A percentile compares a stretch with the other conserved stretches of the same genome.
phyloP scores from a whole-genome alignment of 2,888 invertebrate species.

The Lasioglossum leucozonium region DNA sequence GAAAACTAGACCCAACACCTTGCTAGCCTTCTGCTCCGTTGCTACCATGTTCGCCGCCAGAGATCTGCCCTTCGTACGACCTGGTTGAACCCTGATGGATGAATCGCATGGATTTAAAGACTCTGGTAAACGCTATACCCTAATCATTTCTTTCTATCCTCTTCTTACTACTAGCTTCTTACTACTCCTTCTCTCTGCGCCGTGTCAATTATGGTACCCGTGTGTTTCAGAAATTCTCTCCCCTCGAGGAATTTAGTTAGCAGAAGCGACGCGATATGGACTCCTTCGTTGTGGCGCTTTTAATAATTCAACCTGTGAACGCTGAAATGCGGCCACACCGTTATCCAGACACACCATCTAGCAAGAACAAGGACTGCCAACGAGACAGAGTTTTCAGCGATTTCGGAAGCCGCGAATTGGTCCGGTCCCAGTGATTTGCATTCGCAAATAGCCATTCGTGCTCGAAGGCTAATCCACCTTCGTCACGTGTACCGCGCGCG shows the following conservation, averaged over 20 bases:
- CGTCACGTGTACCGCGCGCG: not conserved
- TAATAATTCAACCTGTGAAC: not conserved
- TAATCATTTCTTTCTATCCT: no score
- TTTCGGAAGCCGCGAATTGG: not conserved
- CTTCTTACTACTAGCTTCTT: no score
- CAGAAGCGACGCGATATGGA: no score
- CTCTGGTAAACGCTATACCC: no score
- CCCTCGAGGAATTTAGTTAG: no score
- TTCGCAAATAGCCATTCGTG: slow-evolving; percentile 46
- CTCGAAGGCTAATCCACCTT: slow-evolving; percentile 33
- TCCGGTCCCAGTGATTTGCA: slow-evolving; percentile 21
- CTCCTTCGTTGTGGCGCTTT: no score
- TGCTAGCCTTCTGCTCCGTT: slow-evolving; percentile 98
- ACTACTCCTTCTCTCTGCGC: no score
- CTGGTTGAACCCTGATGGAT: slow-evolving; percentile 88
- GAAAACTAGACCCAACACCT: slow-evolving; percentile 95
- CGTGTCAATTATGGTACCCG: no score
- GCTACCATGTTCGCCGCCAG: slow-evolving; percentile 92
- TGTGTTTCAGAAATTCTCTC: no score
- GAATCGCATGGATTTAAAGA: not conserved
- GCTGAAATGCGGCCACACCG: not conserved
- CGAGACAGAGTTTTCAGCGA: not conserved
- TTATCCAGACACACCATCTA: not conserved
- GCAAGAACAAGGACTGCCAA: not conserved
- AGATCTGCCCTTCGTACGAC: slow-evolving; percentile 89